Conservation (phyloP, 1,140 invertebrate genomes). For the Papilio helenus region DNA sequence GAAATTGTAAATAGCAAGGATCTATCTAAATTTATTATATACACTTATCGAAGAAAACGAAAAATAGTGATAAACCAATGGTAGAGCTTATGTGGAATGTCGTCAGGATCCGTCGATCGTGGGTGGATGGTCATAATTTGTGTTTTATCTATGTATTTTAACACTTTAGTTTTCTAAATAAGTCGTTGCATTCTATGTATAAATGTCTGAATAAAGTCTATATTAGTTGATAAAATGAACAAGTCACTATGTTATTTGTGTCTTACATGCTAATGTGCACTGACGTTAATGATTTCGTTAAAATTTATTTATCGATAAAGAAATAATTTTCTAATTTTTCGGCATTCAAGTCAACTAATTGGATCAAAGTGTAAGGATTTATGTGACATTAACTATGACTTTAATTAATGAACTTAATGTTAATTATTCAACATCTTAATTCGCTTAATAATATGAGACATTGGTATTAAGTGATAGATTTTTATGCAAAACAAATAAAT, state of each 20-base stretch:
- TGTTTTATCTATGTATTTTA: neutral
- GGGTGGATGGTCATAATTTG: neutral
- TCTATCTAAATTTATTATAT: neutral
- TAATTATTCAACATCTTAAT: conserved; percentile 1
- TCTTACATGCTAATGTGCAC: conserved; percentile 9
- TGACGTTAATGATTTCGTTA: conserved; percentile 5
- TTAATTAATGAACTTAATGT: conserved; percentile 8
- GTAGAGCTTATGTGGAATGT: neutral
- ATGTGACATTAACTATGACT: conserved; percentile 15
- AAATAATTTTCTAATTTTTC: conserved; percentile 9
- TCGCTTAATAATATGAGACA: neutral
- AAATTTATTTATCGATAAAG: conserved; percentile 15
- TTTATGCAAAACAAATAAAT: conserved; percentile 14
- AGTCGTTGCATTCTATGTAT: neutral
- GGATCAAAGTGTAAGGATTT: conserved; percentile 13
- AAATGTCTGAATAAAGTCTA: neutral
- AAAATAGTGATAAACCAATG: neutral
- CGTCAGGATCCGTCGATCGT: neutral
- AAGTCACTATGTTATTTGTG: neutral
- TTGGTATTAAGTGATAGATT: neutral
- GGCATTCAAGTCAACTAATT: conserved; percentile 11
- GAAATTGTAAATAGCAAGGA: too few species aligned
- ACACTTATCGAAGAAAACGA: neutral
- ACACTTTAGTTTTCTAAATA: neutral
- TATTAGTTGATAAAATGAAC: neutral